These are phyloP conservation scores for Pseudomugil tenellus DNA, from an alignment of 2,797 vertebrate species.

Conservation along the genomic window DNA sequence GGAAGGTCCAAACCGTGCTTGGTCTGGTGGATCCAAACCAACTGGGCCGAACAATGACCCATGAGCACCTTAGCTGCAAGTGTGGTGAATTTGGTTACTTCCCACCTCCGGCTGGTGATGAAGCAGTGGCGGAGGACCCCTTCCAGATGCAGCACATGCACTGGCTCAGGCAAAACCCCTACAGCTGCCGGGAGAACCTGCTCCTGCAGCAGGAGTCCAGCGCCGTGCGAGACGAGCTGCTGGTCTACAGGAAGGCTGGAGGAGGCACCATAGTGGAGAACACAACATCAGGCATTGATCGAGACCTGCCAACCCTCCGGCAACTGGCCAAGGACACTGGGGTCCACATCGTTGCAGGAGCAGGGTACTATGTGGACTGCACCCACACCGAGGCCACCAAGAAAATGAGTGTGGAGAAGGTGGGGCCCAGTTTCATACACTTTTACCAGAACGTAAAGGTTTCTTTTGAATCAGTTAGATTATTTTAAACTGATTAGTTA, in stretches of 20 bases:
- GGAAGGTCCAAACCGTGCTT: constrained; percentile 92
- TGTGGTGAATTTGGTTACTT: constrained; percentile 86
- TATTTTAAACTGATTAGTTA: not conserved
- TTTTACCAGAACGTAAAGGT: too few species aligned
- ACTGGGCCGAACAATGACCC: constrained; percentile 91
- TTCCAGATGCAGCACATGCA: constrained; percentile 89
- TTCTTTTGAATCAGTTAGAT: too few species aligned
- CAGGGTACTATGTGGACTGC: constrained; percentile 91
- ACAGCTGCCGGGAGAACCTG: constrained; percentile 91
- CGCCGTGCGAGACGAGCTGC: constrained; percentile 88
- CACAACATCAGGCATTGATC: constrained; percentile 87
- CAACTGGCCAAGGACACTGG: constrained; percentile 88
- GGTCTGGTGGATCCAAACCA: constrained; percentile 86
- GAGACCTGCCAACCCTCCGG: constrained; percentile 84
- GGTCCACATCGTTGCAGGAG: constrained; percentile 90
- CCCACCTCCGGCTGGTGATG: constrained; percentile 80
- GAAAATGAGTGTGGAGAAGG: constrained; percentile 92
- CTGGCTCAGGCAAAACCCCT: constrained; percentile 93
- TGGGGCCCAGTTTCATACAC: constrained; percentile 65
- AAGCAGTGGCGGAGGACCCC: constrained; percentile 79
- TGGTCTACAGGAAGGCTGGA: constrained; percentile 87
- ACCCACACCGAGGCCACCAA: constrained; percentile 88
- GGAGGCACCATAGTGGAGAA: constrained; percentile 93
- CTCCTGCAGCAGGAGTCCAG: constrained; percentile 86
- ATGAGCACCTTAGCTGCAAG: constrained; percentile 90